Evolutionary conservation across 2,888 invertebrate genomes (phyloP), one percentile per base, ranked within the genome.

Genomic region (Sinohyriopsis cumingii): DNA sequence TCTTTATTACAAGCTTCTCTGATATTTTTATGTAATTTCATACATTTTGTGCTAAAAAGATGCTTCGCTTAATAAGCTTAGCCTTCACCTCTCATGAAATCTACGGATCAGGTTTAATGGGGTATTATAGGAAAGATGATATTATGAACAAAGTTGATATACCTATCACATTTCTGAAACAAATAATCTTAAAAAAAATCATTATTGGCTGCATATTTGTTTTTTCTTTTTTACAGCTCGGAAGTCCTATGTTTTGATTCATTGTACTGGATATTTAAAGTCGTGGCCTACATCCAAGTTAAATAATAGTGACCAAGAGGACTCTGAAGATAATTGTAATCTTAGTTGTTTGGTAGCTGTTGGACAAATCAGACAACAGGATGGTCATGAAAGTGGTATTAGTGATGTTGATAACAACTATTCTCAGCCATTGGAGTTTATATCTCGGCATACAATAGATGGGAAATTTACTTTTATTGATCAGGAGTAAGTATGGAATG

Each of bases 391-490:
- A 28, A 61, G 59, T n/a, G 55, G 70, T 12, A 55, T 63, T 59
- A 62, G 19, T 33, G 68, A 65, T 55, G 9, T n/a, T 57, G 68
- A 66, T 33, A 65, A 65, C 60, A 92, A 95, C 73, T 93, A 85
- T 65, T 81, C 87, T 24, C 77, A 84, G 45, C 85, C 87, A 6
- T 79, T 86, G 72, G 87, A 88, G 78, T 97, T 95, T 88, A 93
- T 94, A 61, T 96, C 96, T 0, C 91, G 97, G 1, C 96, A 96
- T 88, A 94, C 96, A 1, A 93, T 94, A 67, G 97, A 97, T 88
- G 97, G 97, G 7, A 97, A 97, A 91, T 97, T 96, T 90, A 91
- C 96, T 5, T 97, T 95, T 88, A 95, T 97, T 6, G 97, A 97
- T 89, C 97, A 97, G 90, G 94, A 95, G 96, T 95, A 79, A 83